These are phyloP conservation scores for Caranx melampygus DNA, from an alignment of 2,113 vertebrate species.

Conservation along the genomic window DNA sequence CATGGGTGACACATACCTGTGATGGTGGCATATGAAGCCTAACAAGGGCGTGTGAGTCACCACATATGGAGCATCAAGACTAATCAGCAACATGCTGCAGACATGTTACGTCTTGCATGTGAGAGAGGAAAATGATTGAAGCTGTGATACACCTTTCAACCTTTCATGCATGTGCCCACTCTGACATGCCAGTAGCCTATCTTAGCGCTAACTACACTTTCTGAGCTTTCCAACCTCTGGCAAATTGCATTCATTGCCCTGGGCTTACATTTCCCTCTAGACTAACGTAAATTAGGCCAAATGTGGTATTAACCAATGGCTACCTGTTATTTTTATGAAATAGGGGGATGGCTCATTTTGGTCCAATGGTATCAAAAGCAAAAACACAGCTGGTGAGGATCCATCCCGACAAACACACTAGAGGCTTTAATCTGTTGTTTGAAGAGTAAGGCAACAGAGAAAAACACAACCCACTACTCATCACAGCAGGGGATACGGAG, in stretches of 20 bases:
- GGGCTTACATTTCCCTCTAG: slow-evolving; percentile 55
- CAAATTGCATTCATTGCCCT: slow-evolving; percentile 70
- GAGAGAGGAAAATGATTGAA: background rate
- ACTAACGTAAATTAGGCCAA: slow-evolving; percentile 58
- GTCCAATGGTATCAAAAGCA: slow-evolving; percentile 16
- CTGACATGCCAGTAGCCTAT: slow-evolving; percentile 21
- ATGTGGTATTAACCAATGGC: slow-evolving; percentile 52
- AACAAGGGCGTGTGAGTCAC: slow-evolving; percentile 42
- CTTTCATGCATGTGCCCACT: slow-evolving; percentile 18
- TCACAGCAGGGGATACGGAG: slow-evolving; percentile 10
- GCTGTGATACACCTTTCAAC: slow-evolving; percentile 19
- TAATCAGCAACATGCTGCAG: slow-evolving; percentile 35
- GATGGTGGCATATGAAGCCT: slow-evolving; percentile 38
- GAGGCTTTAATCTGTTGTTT: slow-evolving; percentile 32
- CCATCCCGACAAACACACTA: slow-evolving; percentile 32
- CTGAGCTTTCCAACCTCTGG: slow-evolving; percentile 42
- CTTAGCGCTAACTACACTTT: slow-evolving; percentile 48
- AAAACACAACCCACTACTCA: slow-evolving; percentile 3
- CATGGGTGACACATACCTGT: slow-evolving; percentile 53
- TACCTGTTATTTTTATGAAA: slow-evolving; percentile 44
- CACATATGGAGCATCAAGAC: slow-evolving; percentile 48
- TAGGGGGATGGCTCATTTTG: slow-evolving; percentile 28
- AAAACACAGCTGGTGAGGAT: slow-evolving; percentile 31
- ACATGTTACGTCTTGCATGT: background rate
- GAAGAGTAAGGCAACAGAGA: background rate